Evolutionary conservation across 2,113 vertebrate species (phyloP).

Genomic region (Ceyx cyanopectus): DNA sequence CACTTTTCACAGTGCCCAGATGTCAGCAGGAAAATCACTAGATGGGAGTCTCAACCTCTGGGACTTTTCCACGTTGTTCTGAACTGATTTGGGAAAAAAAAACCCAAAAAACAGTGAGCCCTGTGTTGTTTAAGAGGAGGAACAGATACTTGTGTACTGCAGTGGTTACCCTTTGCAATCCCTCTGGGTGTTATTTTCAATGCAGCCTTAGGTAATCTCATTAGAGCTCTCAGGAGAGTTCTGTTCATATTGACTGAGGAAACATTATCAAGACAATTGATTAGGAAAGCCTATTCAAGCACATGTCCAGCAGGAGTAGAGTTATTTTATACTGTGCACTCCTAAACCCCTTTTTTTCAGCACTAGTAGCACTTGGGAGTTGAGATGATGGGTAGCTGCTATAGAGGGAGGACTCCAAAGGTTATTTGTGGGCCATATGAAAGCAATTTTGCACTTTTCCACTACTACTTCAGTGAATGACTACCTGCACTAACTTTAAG

Average conservation of each 20-base stretch:
- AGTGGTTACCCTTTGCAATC: not conserved
- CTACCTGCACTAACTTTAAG: not conserved
- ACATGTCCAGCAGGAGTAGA: not conserved
- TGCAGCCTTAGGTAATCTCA: not conserved
- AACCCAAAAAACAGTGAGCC: not conserved
- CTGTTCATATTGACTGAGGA: not conserved
- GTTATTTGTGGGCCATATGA: not conserved
- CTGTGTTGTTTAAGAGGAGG: not conserved
- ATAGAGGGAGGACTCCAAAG: not conserved
- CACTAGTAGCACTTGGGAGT: not conserved
- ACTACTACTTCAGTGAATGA: not conserved
- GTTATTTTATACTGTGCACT: not conserved
- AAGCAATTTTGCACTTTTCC: not conserved
- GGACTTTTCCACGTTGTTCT: not conserved
- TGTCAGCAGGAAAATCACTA: not conserved
- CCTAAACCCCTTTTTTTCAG: not conserved
- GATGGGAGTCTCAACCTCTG: not conserved
- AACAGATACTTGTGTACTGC: not conserved
- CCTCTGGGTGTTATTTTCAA: not conserved
- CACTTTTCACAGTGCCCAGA: not conserved
- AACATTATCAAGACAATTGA: not conserved
- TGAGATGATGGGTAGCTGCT: not conserved
- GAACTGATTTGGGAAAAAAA: not conserved
- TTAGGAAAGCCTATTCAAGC: not conserved
- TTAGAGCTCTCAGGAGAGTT: constrained; percentile 1